Evolutionary conservation across 2,797 vertebrate genomes (phyloP), one percentile per base, ranked within the genome.

Genomic region (Melanotaenia trifasciata): DNA sequence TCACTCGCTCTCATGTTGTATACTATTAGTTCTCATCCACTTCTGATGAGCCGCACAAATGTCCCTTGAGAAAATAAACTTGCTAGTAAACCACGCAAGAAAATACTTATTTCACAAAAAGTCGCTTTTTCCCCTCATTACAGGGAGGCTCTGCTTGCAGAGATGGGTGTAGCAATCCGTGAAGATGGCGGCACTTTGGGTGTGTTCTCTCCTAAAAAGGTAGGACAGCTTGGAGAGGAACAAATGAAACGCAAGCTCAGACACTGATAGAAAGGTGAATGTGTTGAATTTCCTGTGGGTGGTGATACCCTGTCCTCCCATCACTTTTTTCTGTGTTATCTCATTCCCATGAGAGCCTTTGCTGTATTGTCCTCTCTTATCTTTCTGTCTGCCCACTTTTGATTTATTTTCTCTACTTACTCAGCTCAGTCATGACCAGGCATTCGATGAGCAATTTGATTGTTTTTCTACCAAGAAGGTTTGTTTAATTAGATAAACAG

Each of bases 141-240:
- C 84, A 99, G 98, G 83, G 98, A 99, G 90, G 98, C 98, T 0
- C 86, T 99, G 86, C 88, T 99, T 82, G 98, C 98, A 58, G 98
- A 99, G 92, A 99, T 99, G 98, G 98, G 98, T 40, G 98, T 99
- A 72, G 98, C 98, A 50, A 99, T 99, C 87, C 95, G 98, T 64
- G 98, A 99, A 91, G 98, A 99, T 72, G 98, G 98, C 79, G 98
- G 98, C 88, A 99, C 98, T 2, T 91, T 99, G 84, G 98, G 98
- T 0, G 98, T 99, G 61, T 99, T 99, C 88, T 99, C 98, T 28
- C 98, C 98, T 50, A 99, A 99, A 95, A 99, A 99, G 98, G 98
- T 99, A 96, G 40, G 74, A 11, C 24, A 58, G 38, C 62, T 33
- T 5, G 58, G 53, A 22, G 11, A 10, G 5, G 33, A 43, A 33